Evolutionary conservation across 2,113 vertebrate species (phyloP).

Genomic region (Noctilio leporinus): DNA sequence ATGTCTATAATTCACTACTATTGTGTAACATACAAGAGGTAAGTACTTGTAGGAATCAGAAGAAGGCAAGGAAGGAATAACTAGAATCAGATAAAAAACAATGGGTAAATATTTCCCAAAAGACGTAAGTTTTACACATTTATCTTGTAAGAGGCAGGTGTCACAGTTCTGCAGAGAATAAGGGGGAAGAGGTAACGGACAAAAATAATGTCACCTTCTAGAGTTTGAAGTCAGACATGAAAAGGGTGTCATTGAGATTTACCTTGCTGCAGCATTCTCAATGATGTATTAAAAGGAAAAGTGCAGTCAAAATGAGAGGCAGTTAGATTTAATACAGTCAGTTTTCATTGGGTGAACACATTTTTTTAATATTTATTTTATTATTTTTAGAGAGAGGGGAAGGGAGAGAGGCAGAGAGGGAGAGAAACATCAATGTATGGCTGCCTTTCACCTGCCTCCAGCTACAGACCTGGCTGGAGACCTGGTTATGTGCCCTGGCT

Average conservation of each 20-base stretch:
- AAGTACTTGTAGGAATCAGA: background rate
- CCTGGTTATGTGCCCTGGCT: too few species aligned
- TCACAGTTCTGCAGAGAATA: background rate
- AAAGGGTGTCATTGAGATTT: background rate
- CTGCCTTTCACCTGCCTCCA: too few species aligned
- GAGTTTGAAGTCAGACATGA: background rate
- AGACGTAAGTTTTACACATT: background rate
- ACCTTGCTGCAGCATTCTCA: background rate
- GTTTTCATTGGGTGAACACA: background rate
- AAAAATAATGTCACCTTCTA: background rate
- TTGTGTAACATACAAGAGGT: background rate
- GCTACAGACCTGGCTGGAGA: too few species aligned
- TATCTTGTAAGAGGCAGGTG: background rate
- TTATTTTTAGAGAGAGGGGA: too few species aligned
- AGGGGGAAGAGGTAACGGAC: background rate
- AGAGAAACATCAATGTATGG: too few species aligned
- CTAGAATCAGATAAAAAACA: background rate
- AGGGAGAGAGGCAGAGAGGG: too few species aligned
- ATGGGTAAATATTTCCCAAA: background rate
- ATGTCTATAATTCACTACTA: background rate
- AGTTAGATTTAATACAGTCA: background rate
- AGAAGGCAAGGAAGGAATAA: background rate
- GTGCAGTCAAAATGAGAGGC: background rate
- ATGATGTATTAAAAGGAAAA: background rate
- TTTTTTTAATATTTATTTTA: too few species aligned